A percentile compares a stretch with the other conserved stretches of the same genome.
Conservation (phyloP, 2,797 vertebrate genomes). For the Dermochelys coriacea region DNA sequence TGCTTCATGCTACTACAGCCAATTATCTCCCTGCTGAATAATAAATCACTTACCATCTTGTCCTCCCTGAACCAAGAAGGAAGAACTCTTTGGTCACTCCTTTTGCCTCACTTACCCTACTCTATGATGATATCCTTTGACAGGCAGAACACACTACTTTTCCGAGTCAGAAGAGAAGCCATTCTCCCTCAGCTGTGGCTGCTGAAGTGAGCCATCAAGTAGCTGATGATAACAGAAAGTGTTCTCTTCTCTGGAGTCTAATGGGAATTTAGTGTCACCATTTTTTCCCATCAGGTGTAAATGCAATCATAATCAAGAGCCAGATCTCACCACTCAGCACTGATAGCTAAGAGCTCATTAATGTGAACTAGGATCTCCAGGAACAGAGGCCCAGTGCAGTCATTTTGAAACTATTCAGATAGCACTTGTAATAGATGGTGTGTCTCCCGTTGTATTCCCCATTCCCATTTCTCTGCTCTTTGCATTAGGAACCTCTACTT, state of each 20-base stretch:
- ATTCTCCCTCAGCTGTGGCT: constrained; percentile 4
- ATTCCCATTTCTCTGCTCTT: not conserved
- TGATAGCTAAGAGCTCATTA: not conserved
- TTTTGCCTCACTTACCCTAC: constrained; percentile 52
- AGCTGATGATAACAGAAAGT: not conserved
- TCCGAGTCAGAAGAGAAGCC: constrained; percentile 52
- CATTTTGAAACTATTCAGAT: not conserved
- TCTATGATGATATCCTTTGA: constrained; percentile 23
- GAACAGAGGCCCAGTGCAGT: not conserved
- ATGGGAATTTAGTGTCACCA: constrained; percentile 40
- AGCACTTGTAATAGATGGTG: not conserved
- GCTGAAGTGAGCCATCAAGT: constrained; percentile 42
- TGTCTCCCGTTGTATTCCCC: not conserved
- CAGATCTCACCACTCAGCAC: not conserved
- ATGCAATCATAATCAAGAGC: not conserved
- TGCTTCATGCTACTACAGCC: constrained; percentile 4
- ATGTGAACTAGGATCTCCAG: not conserved
- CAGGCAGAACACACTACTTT: constrained; percentile 24
- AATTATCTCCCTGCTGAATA: constrained; percentile 26
- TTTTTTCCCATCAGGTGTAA: not conserved
- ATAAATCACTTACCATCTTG: constrained; percentile 27
- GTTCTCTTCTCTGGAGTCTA: constrained; percentile 41
- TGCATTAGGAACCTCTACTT: not conserved
- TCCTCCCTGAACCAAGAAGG: constrained; percentile 20
- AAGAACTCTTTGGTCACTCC: constrained; percentile 27